These are phyloP conservation scores for Sinosuthora webbiana DNA, from an alignment of 2,113 vertebrate genomes.

Conservation along the genomic window DNA sequence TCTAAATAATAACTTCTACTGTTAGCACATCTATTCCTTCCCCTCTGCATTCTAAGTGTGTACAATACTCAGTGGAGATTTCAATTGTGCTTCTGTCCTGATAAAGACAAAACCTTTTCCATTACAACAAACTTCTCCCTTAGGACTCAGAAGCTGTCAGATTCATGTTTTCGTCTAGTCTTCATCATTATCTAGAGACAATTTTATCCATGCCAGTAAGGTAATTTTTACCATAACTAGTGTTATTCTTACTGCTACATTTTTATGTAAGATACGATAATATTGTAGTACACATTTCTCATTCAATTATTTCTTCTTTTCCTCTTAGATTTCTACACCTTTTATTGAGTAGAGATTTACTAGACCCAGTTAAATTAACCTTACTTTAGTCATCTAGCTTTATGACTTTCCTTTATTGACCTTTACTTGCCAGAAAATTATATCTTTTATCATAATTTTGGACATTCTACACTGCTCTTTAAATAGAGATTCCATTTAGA, in stretches of 20 bases:
- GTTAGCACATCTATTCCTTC: not conserved
- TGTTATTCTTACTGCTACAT: not conserved
- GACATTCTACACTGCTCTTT: not conserved
- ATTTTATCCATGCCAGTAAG: not conserved
- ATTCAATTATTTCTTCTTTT: not conserved
- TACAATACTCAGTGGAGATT: not conserved
- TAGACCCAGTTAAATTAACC: not conserved
- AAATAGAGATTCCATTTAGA: not conserved
- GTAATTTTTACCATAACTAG: not conserved
- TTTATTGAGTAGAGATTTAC: not conserved
- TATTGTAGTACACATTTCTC: not conserved
- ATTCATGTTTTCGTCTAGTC: constrained; percentile 27
- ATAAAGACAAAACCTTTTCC: constrained; percentile 45
- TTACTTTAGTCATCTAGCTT: not conserved
- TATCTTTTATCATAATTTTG: not conserved
- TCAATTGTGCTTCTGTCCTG: not conserved
- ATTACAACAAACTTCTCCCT: constrained; percentile 23
- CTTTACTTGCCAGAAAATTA: not conserved
- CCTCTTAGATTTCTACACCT: not conserved
- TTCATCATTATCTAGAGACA: constrained; percentile 16
- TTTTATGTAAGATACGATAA: not conserved
- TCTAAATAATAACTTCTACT: not conserved
- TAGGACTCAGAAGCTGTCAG: constrained; percentile 13
- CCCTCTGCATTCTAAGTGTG: not conserved
- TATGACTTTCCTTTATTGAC: not conserved